Evolutionary conservation across 2,113 vertebrate species (phyloP).

Genomic region (Oreotrochilus melanogaster): DNA sequence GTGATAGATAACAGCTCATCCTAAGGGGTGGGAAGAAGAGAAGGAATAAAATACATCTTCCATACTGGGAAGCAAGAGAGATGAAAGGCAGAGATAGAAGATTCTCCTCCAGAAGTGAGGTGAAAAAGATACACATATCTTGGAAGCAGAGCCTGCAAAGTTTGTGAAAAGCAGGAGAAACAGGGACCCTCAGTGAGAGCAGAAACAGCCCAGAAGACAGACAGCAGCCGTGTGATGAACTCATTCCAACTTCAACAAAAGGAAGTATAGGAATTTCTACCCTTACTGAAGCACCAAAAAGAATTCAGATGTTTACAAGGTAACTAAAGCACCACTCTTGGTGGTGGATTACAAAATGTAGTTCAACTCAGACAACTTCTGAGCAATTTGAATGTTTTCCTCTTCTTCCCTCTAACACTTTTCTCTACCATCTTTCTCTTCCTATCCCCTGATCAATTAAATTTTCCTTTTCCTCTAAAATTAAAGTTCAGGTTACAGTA

Average conservation of each 20-base stretch:
- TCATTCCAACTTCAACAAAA: not conserved
- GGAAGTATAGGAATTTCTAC: not conserved
- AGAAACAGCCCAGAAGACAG: slow-evolving; percentile 6
- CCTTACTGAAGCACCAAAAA: not conserved
- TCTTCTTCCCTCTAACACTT: not conserved
- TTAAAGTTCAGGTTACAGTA: not conserved
- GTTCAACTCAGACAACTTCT: not conserved
- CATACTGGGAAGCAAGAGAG: not conserved
- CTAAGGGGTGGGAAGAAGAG: not conserved
- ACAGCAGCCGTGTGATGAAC: not conserved
- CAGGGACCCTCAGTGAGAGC: not conserved
- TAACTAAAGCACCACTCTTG: not conserved
- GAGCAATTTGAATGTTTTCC: not conserved
- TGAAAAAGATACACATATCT: not conserved
- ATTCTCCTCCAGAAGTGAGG: not conserved
- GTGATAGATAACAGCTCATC: slow-evolving; percentile 41
- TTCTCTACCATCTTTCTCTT: not conserved
- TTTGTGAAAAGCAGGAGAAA: not conserved
- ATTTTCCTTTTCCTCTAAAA: not conserved
- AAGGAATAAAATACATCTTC: slow-evolving; percentile 9
- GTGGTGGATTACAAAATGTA: not conserved
- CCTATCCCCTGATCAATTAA: not conserved
- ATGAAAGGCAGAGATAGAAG: slow-evolving; percentile 38
- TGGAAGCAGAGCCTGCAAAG: not conserved
- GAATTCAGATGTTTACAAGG: not conserved